Conservation (phyloP, 1,140 invertebrate genomes). For the Rhynchophorus ferrugineus region DNA sequence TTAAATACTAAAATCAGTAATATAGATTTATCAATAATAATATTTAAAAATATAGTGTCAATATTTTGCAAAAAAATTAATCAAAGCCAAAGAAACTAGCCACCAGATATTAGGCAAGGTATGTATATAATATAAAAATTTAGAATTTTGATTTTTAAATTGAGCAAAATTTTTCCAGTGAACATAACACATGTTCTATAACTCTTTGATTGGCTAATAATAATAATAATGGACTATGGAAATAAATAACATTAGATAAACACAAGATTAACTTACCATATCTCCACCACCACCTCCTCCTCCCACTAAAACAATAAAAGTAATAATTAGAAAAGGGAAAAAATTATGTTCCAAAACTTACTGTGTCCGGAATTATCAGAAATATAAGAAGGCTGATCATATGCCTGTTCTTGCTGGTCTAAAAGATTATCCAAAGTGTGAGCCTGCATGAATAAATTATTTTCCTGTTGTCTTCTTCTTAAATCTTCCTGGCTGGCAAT, state of each 20-base stretch:
- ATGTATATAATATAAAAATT: not conserved
- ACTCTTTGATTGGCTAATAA: too few species aligned
- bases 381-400: constrained; percentile 19
- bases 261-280: constrained; percentile 16
- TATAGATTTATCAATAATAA: too few species aligned
- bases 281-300: constrained; percentile 10
- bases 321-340: not conserved
- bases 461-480: constrained; percentile 38
- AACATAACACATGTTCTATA: too few species aligned
- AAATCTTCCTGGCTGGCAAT: constrained; percentile 38
- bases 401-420: constrained; percentile 36
- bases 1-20: too few species aligned
- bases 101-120: constrained; percentile 1
- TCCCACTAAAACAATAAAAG: constrained; percentile 6
- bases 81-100: constrained; percentile 6
- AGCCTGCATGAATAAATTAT: constrained; percentile 39
- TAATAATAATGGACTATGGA: too few species aligned
- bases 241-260: too few species aligned
- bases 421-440: constrained; percentile 39
- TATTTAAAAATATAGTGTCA: too few species aligned
- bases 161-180: too few species aligned
- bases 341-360: not conserved
- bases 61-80: constrained; percentile 12
- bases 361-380: constrained; percentile 2
- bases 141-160: not conserved